Percentiles rank a stretch among this genome's conserved stretches.
phyloP scores from a whole-genome alignment of 2,113 vertebrate genomes.

The Castor canadensis region DNA sequence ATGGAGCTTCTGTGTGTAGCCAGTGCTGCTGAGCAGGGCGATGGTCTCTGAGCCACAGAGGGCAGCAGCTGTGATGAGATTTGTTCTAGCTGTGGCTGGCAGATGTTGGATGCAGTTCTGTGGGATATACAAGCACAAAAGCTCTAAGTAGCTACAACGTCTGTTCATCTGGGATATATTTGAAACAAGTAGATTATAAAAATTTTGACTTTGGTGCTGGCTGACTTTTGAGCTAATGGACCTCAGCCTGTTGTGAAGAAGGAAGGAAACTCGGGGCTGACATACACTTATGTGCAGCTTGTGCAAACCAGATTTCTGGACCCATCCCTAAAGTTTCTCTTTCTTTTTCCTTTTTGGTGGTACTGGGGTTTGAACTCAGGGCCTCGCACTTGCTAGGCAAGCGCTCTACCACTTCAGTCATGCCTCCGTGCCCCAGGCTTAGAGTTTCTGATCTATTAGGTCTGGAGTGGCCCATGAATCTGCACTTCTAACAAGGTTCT shows the following conservation, averaged over 20 bases:
- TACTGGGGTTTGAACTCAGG: no score
- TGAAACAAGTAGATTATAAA: background rate
- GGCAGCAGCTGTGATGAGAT: rapidly evolving
- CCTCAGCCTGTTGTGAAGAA: background rate
- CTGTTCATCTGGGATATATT: no score
- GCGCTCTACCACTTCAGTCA: no score
- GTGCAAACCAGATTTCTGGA: background rate
- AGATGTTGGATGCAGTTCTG: background rate
- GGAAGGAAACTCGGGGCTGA: rapidly evolving
- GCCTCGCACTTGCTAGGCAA: no score
- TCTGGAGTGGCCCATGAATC: background rate
- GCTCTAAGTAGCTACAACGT: background rate
- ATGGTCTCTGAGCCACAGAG: background rate
- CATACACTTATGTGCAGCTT: rapidly evolving
- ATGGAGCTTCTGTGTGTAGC: background rate
- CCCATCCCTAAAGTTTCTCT: background rate
- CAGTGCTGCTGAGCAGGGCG: background rate
- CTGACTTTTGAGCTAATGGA: background rate
- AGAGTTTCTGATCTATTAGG: no score
- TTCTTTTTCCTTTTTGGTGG: no score
- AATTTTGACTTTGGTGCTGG: background rate
- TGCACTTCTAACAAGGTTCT: background rate
- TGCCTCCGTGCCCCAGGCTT: background rate
- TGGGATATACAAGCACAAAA: no score
- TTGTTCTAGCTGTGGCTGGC: background rate